Base-by-base conservation (phyloP, 2,888 invertebrate species). In the Drosophila heteroneura region DNA sequence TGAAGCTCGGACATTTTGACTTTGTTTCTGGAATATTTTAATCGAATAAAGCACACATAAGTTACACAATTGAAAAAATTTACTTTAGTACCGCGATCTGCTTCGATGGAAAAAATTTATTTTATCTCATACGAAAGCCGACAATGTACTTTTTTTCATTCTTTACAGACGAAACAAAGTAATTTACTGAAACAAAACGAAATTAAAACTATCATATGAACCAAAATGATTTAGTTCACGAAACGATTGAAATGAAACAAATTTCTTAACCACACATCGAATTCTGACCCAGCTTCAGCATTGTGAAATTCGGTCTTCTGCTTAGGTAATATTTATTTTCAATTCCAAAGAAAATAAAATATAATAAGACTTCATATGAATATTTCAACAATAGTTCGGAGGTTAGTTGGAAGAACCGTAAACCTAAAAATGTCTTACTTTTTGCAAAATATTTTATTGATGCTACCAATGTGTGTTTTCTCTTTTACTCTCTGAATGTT, bases 1-100 rank as follows among this genome's bases (percentile, higher is more conserved):
- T 98, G 98, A 96, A 96, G 96, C 95, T 97, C 97, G 96, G 97
- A 97, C 97, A 97, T 97, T 85, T 94, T 85, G 39, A 70, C 58
- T 65, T 79, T 64, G 51, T 67, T 65, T 70, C 70, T 77, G 74
- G 67, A 62, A 72, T 77, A 53, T 61, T 66, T 53, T 35, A 76
- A 56, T 75, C 61, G 47, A 54, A 32, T 52, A 71, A 68, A 61
- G 58, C 56, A 60, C 70, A 56, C 66, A 56, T 59, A 72, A 60
- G 35, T 75, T 61, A 74, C 57, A 85, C 80, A 77, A 77, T 73
- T 74, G 64, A 68, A 61, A 69, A 74, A 67, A 62, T 74, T 60
- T 71, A 70, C 44, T 63, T 79, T 67, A 65, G 44, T 60, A 73
- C 65, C 57, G 57, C 71, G 37, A 53, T 51, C 28, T 53, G 35